Evolutionary conservation across 2,797 vertebrate genomes (phyloP), one percentile per base, ranked within the genome.

Genomic region (Phoeniculus purpureus): DNA sequence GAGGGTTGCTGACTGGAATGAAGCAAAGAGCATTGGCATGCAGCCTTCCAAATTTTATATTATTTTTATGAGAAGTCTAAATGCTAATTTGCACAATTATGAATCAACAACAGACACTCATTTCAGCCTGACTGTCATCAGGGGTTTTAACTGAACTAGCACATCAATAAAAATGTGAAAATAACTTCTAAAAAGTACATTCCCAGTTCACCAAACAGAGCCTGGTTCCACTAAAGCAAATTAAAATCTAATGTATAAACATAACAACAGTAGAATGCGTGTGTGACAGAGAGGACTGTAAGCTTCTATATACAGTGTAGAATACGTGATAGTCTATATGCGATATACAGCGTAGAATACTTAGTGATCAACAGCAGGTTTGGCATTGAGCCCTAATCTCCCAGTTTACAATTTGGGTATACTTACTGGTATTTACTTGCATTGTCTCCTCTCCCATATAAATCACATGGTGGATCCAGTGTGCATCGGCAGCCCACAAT

Each of bases 71-170:
- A 93, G 73, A 89, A 91, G 51, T 74, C 75, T 74, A 86, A 81
- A 91, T 72, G 92, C 55, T 80, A 74, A 88, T 96, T 94, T 90
- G 61, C 51, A 88, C 91, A 82, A 89, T 77, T 94, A 93, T 26
- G 85, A 92, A 89, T 84, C 87, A 94, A 86, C 65, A 89, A 65
- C 82, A 88, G 79, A 80, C 56, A 81, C 65, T 88, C 32, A 55
- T 91, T 94, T 81, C 81, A 91, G 87, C 55, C 68, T 81, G 74
- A 71, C 64, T 88, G 83, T 86, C 87, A 84, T 61, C 68, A 84
- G 43, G 15, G 11, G 45, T 93, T 91, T 71, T 48, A 48, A 90
- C 47, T 76, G 71, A 87, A 87, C 43, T 65, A 60, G 64, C 54
- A 71, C 4, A 22, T 20, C 81, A 88, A 80, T 54, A 68, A 84